These are phyloP conservation scores for Geopemphigus sp. DNA, from an alignment of 1,140 invertebrate genomes.

Conservation along the genomic window DNA sequence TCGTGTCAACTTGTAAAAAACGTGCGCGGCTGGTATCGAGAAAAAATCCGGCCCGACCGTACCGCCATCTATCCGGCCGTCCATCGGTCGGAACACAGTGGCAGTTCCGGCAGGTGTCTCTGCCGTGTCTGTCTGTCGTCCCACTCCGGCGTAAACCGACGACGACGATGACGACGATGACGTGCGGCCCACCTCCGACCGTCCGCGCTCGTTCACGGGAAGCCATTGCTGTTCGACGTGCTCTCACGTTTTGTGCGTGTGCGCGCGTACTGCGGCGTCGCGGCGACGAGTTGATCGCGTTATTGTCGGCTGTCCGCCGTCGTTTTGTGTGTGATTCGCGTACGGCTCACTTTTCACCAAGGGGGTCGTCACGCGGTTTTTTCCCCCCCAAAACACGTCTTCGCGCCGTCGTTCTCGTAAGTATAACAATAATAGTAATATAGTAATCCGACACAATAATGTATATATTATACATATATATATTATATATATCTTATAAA, in stretches of 20 bases:
- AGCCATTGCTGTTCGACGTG: constrained; percentile 39
- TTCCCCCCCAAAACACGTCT: not conserved
- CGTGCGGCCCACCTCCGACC: not conserved
- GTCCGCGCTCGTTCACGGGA: not conserved
- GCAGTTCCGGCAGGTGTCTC: constrained; percentile 24
- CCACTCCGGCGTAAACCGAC: not conserved
- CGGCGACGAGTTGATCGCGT: constrained; percentile 1
- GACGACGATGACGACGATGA: too few relatives aligned
- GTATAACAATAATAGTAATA: constrained; percentile 14
- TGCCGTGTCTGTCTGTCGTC: not conserved
- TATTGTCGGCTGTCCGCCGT: constrained; percentile 10
- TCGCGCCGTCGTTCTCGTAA: constrained; percentile 16
- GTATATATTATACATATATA: too few relatives aligned
- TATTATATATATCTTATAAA: too few relatives aligned
- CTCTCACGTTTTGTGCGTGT: constrained; percentile 29
- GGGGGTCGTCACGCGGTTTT: constrained; percentile 28
- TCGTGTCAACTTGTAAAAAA: too few relatives aligned
- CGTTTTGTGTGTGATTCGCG: too few relatives aligned
- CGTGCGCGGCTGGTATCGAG: too few relatives aligned
- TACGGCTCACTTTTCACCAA: not conserved
- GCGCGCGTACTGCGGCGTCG: not conserved
- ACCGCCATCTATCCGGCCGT: not conserved
- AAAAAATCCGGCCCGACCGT: too few relatives aligned
- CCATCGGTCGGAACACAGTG: too few relatives aligned
- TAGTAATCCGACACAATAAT: too few relatives aligned